Evolutionary conservation across 2,113 vertebrate species (phyloP), one percentile per base, ranked within the genome.

Genomic region (Epinephelus moara): DNA sequence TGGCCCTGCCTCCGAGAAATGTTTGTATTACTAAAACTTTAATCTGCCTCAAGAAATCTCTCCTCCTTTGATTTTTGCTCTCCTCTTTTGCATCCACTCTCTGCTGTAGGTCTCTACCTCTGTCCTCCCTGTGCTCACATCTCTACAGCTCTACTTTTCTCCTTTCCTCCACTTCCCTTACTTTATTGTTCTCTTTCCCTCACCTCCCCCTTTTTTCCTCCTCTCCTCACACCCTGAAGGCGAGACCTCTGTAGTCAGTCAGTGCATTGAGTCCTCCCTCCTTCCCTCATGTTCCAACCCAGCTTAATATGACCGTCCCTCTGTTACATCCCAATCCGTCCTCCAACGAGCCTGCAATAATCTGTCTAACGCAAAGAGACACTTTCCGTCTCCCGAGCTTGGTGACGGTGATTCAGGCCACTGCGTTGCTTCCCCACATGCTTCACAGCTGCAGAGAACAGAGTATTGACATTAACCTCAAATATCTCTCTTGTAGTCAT

Each of bases 291-390:
- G 72, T 78, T 81, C 50, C 55, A 69, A 18, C 64, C 37, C 12
- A 23, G 14, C 80, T 70, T 77, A 79, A 86, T 68, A 64, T 71
- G 63, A 82, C 66, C 66, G 73, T 84, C 87, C 75, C 78, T 40
- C 47, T 85, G 80, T 80, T 79, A 67, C 70, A 71, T 71, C 84
- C 70, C 70, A 33, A 63, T 80, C 80, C 21, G 17, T 85, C 83
- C 88, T 89, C 85, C 82, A 84, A 69, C 50, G 56, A 55, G 68
- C 76, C 89, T 75, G 74, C 63, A 87, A 84, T 90, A 85, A 88
- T 88, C 74, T 62, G 75, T 86, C 66, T 80, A 84, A 86, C 74
- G 84, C 87, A 85, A 68, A 88, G 69, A 89, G 87, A 81, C 73
- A 75, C 75, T 75, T 60, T 30, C 30, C 8, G 11, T 87, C 85